phyloP scores from a whole-genome alignment of 2,113 vertebrate species.

The Ctenomys sociabilis region DNA sequence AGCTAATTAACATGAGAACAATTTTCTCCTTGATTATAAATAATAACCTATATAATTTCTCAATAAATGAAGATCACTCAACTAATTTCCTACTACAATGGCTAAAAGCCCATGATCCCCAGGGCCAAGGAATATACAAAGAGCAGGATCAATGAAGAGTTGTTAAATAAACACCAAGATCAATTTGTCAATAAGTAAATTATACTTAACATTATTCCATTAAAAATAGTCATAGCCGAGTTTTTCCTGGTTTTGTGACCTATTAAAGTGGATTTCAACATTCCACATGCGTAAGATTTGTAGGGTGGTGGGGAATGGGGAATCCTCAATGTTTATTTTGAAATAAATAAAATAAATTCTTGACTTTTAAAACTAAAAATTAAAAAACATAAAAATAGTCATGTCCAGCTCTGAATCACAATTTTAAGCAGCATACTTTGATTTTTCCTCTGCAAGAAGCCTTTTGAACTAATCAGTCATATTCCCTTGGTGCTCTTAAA shows the following conservation, averaged over 20 bases:
- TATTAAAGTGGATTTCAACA: no score
- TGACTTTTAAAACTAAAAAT: no score
- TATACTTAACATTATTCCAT: neutral
- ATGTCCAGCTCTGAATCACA: slow-evolving; percentile 36
- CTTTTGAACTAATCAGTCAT: neutral
- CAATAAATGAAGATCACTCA: neutral
- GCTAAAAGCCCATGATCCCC: neutral
- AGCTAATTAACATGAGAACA: slow-evolving; percentile 1
- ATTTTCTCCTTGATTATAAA: slow-evolving; percentile 30
- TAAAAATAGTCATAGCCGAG: neutral
- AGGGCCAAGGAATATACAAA: neutral
- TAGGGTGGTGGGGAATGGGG: no score
- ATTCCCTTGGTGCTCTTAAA: slow-evolving; percentile 14
- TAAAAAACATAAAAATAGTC: neutral
- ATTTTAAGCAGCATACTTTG: neutral
- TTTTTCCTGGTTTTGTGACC: no score
- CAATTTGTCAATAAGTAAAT: neutral
- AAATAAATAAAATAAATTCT: no score
- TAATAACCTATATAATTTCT: slow-evolving; percentile 17
- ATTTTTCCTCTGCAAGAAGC: slow-evolving; percentile 12
- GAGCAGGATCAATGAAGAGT: neutral
- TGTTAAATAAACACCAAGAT: slow-evolving; percentile 25
- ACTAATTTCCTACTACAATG: neutral
- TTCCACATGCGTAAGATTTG: no score
- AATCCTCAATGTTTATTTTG: no score